Evolutionary conservation across 2,888 invertebrate genomes (phyloP).

Genomic region (Agrochola macilenta): DNA sequence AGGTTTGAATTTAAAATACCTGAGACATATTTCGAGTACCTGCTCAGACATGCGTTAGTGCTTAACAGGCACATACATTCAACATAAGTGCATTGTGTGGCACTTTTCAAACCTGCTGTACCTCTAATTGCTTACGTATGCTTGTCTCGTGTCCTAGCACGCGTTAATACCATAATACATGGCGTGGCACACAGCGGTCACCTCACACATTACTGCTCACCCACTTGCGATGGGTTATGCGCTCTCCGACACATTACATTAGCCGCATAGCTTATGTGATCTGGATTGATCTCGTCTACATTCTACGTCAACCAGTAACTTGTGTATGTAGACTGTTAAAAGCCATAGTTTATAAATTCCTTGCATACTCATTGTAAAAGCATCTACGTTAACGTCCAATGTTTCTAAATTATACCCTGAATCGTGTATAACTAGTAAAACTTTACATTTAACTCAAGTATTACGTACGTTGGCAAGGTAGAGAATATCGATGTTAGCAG

Average conservation of each 20-base stretch:
- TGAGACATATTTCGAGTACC: not conserved
- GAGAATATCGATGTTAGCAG: constrained; percentile 42
- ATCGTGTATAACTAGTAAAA: not conserved
- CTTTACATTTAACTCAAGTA: not conserved
- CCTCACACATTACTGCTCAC: constrained; percentile 55
- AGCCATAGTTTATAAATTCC: not conserved
- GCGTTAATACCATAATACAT: constrained; percentile 12
- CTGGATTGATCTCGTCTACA: constrained; percentile 40
- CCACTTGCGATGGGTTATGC: constrained; percentile 55
- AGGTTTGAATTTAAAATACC: not conserved
- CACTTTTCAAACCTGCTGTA: not conserved
- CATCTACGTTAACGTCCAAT: not conserved
- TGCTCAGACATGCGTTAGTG: not conserved
- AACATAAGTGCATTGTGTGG: no score
- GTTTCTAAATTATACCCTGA: not conserved
- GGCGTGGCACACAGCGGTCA: constrained; percentile 22
- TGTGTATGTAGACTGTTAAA: not conserved
- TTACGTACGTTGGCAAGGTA: constrained; percentile 35
- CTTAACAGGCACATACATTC: no score
- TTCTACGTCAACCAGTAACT: constrained; percentile 14
- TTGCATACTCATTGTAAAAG: not conserved
- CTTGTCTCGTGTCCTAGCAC: constrained; percentile 18
- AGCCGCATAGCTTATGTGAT: constrained; percentile 65
- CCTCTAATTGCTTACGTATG: constrained; percentile 8
- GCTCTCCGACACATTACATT: constrained; percentile 70